Percentiles rank a stretch among this genome's conserved stretches.
Conservation (phyloP, 1,140 invertebrate genomes). For the Papilio aristodemus region DNA sequence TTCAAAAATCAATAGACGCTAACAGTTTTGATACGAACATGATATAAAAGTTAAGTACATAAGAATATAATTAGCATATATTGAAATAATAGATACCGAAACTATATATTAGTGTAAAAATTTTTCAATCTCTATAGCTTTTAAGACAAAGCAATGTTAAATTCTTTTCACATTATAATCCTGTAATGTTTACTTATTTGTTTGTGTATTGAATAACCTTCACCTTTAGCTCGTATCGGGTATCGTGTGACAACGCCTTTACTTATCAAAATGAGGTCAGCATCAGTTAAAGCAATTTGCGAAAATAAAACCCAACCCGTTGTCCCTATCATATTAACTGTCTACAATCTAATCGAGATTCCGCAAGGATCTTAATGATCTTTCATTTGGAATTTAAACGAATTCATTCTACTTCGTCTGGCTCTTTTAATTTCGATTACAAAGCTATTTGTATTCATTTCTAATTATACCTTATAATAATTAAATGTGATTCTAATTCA, state of each 20-base stretch:
- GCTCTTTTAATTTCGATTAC: conserved; percentile 13
- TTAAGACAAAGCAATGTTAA: no score
- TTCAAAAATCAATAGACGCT: no score
- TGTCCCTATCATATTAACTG: conserved; percentile 15
- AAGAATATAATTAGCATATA: no score
- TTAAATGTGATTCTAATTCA: neutral
- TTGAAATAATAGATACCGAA: no score
- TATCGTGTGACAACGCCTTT: neutral
- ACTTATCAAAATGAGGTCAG: conserved; percentile 4
- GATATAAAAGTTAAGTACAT: no score
- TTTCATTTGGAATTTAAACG: conserved; percentile 22
- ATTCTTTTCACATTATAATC: neutral
- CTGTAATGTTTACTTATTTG: neutral
- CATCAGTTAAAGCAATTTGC: neutral
- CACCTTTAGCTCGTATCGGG: neutral
- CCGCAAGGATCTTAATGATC: conserved; percentile 12
- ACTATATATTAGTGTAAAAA: no score
- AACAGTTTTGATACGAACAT: no score
- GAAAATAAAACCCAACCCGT: conserved; percentile 22
- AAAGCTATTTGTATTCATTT: conserved; percentile 16
- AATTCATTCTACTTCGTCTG: conserved; percentile 5
- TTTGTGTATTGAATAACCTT: neutral
- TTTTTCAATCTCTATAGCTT: no score
- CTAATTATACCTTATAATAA: neutral
- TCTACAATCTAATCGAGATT: conserved; percentile 20